These are phyloP conservation scores for Calephelis nemesis DNA, from an alignment of 1,140 invertebrate genomes.

Conservation along the genomic window DNA sequence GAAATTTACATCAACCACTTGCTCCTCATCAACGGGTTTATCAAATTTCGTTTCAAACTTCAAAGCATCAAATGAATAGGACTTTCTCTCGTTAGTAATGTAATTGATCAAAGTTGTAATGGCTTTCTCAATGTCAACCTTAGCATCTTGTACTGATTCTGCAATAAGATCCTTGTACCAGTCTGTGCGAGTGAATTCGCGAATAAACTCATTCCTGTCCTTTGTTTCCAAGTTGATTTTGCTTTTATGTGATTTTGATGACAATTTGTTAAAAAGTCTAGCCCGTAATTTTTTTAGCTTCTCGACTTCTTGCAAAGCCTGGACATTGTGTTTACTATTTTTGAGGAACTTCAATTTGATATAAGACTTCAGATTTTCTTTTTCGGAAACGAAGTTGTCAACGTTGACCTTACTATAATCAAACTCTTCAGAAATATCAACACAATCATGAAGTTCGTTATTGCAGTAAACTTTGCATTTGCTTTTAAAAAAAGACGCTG, in stretches of 20 bases:
- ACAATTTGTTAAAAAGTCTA: constrained; percentile 31
- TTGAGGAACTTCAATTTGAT: constrained; percentile 39
- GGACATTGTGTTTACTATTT: constrained; percentile 25
- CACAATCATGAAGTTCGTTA: constrained; percentile 28
- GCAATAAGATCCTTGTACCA: constrained; percentile 37
- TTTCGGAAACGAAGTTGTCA: constrained; percentile 35
- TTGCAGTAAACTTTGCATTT: constrained; percentile 35
- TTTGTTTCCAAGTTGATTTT: constrained; percentile 29
- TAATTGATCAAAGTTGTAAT: constrained; percentile 44
- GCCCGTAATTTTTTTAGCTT: constrained; percentile 35
- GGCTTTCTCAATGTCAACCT: constrained; percentile 37
- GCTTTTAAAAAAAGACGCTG: constrained; percentile 41
- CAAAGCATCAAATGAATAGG: constrained; percentile 37
- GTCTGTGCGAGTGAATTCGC: constrained; percentile 31
- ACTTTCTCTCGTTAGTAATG: constrained; percentile 35
- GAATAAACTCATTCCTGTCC: constrained; percentile 32
- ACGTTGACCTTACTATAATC: constrained; percentile 36
- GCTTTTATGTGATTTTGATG: constrained; percentile 10
- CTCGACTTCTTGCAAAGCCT: constrained; percentile 36
- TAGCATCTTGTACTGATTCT: constrained; percentile 13
- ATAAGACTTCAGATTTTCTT: constrained; percentile 35
- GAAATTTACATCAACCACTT: constrained; percentile 36
- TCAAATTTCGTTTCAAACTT: constrained; percentile 36
- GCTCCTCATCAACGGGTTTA: constrained; percentile 30
- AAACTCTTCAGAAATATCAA: constrained; percentile 35